Conservation (phyloP, 2,888 invertebrate species). For the Unio delphinus region DNA sequence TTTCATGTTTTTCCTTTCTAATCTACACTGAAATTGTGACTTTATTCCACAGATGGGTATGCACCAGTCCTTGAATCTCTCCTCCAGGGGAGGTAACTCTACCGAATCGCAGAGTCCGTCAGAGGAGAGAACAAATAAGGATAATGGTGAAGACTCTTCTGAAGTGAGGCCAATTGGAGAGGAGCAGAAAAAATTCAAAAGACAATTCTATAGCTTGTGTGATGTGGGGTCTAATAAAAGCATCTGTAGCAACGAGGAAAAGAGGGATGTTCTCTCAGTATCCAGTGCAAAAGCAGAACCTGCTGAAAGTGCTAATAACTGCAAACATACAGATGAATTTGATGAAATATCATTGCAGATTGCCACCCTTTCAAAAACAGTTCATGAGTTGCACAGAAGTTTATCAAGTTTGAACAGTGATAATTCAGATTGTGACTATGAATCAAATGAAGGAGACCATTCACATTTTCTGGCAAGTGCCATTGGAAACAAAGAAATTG, state of each 20-base stretch:
- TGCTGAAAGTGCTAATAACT: not conserved
- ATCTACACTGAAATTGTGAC: no score
- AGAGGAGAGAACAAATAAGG: slow-evolving; percentile 31
- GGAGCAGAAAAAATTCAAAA: slow-evolving; percentile 58
- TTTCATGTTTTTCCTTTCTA: no score
- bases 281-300: not conserved
- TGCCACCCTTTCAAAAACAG: slow-evolving; percentile 60
- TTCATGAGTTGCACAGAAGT: slow-evolving; percentile 59
- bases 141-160: slow-evolving; percentile 10
- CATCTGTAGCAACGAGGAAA: slow-evolving; percentile 44
- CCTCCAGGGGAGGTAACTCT: slow-evolving; percentile 27
- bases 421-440: slow-evolving; percentile 40
- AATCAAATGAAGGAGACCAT: slow-evolving; percentile 42
- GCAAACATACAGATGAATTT: slow-evolving; percentile 44
- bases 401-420: slow-evolving; percentile 59
- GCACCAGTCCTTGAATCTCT: not conserved
- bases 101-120: slow-evolving; percentile 15
- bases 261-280: slow-evolving; percentile 8
- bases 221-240: slow-evolving; percentile 57
- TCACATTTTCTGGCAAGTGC: slow-evolving; percentile 25
- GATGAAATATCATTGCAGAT: slow-evolving; percentile 61
- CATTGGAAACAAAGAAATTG: slow-evolving; percentile 44
- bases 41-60: no score
- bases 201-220: slow-evolving; percentile 65
- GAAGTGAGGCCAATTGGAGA: slow-evolving; percentile 23